Percentiles rank a stretch among this genome's conserved stretches.
phyloP scores from a whole-genome alignment of 2,113 vertebrate species.

The Ictidomys tridecemlineatus region DNA sequence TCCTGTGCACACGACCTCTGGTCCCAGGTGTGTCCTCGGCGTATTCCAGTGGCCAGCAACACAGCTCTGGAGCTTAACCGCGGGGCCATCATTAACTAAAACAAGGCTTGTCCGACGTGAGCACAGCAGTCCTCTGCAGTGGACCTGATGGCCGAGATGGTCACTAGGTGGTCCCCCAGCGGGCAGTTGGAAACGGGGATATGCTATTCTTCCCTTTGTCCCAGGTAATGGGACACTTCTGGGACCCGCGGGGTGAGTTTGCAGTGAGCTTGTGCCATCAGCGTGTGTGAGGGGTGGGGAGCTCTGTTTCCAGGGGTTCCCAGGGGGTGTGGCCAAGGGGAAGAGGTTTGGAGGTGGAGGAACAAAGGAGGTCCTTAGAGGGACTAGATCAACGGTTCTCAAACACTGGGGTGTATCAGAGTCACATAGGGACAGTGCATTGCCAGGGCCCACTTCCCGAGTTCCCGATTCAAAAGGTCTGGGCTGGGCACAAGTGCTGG shows the following conservation, averaged over 20 bases:
- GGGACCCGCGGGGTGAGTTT: no score
- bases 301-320: no score
- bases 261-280: no score
- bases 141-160: not conserved
- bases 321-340: not conserved
- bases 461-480: not conserved
- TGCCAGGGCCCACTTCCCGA: not conserved
- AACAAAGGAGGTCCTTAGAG: no score
- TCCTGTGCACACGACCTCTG: not conserved
- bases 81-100: not conserved
- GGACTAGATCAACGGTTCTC: not conserved
- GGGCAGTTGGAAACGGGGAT: not conserved
- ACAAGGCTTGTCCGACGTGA: accelerated
- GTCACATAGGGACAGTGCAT: not conserved
- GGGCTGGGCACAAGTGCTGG: not conserved
- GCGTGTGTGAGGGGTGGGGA: no score
- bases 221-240: not conserved
- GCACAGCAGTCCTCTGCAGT: no score
- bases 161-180: not conserved
- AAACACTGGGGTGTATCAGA: not conserved
- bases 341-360: not conserved
- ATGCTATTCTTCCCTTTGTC: not conserved
- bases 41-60: not conserved
- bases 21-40: not conserved
- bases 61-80: not conserved